A percentile compares a stretch with the other conserved stretches of the same genome.
Evolutionary conservation across 2,113 vertebrate species (phyloP).

Genomic region (Prunella himalayana): DNA sequence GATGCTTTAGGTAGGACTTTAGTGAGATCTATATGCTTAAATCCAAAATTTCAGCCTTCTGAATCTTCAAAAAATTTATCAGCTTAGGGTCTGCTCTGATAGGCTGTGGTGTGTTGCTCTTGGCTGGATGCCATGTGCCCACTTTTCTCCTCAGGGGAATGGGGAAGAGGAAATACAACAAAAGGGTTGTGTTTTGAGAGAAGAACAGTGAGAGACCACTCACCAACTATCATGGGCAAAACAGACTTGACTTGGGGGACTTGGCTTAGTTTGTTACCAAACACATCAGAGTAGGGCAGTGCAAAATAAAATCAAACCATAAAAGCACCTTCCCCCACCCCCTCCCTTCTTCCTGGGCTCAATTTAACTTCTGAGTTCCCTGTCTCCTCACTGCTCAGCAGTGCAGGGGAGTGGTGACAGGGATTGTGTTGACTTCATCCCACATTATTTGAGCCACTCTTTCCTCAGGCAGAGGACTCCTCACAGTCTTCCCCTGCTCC

Average conservation of each 20-base stretch:
- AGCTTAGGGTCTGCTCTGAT: neutral
- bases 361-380: neutral
- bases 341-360: neutral
- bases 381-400: neutral
- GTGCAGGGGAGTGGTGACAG: neutral
- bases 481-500: neutral
- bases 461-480: neutral
- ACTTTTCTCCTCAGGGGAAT: neutral
- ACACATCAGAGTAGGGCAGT: neutral
- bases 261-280: neutral
- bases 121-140: neutral
- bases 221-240: neutral
- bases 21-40: neutral
- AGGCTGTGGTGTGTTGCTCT: neutral
- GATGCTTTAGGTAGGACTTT: neutral
- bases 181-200: neutral
- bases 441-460: neutral
- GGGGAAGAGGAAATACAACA: neutral
- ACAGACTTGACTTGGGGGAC: accelerated
- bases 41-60: neutral
- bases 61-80: neutral
- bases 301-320: neutral
- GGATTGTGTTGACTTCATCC: neutral
- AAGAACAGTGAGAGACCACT: neutral
- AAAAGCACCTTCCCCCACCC: neutral